phyloP scores from a whole-genome alignment of 2,888 invertebrate species.

The Eueremaeus valkanovi region DNA sequence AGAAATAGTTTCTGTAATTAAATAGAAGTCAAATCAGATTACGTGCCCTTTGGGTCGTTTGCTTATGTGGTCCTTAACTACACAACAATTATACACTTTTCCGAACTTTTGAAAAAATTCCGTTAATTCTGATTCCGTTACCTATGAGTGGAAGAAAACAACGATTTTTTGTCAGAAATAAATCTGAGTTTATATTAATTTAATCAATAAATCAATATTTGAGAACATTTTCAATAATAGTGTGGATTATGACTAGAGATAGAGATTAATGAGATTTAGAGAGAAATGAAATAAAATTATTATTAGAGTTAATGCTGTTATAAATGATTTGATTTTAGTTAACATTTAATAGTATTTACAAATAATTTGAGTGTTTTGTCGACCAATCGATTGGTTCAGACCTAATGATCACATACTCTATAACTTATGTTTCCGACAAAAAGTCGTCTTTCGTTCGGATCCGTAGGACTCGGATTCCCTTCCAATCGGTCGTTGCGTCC shows the following conservation, averaged over 20 bases:
- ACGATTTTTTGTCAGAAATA: neutral
- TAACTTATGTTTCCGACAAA: constrained; percentile 47
- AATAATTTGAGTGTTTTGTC: neutral
- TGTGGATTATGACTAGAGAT: neutral
- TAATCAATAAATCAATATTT: neutral
- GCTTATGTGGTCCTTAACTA: constrained; percentile 46
- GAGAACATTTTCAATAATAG: neutral
- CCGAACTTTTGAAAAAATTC: constrained; percentile 45
- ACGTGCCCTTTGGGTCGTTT: constrained; percentile 43
- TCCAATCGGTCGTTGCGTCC: constrained; percentile 8
- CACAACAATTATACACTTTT: constrained; percentile 45
- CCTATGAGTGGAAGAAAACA: constrained; percentile 37
- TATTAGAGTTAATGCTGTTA: neutral
- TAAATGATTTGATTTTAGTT: neutral
- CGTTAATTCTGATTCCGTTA: constrained; percentile 43
- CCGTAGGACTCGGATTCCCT: constrained; percentile 37
- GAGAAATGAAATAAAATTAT: neutral
- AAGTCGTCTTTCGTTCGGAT: constrained; percentile 42
- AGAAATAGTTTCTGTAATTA: no score
- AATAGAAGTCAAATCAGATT: neutral
- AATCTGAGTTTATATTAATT: neutral
- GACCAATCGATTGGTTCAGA: neutral
- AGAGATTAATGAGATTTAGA: neutral
- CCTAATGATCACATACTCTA: constrained; percentile 41
- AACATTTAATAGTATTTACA: neutral